Conservation (phyloP, 2,113 vertebrate species). For the Ramphastos sulfuratus region DNA sequence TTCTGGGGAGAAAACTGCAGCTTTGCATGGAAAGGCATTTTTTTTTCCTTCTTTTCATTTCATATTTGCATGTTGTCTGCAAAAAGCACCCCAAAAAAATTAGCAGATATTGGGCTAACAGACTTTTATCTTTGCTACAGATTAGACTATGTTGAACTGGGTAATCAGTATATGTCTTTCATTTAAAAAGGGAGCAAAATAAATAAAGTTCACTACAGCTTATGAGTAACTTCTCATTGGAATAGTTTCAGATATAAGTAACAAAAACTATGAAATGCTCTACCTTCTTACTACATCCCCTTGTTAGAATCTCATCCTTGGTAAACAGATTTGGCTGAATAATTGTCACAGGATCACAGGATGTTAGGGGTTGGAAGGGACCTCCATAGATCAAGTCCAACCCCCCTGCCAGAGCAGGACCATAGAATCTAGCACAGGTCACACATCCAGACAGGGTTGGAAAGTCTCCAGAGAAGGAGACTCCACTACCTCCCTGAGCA, state of each 20-base stretch:
- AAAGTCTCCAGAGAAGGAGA: too few species aligned
- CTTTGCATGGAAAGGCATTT: background rate
- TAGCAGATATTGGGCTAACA: background rate
- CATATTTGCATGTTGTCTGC: background rate
- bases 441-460: too few species aligned
- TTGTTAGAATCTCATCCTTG: background rate
- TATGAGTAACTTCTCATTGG: background rate
- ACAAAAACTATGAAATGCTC: background rate
- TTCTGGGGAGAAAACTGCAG: background rate
- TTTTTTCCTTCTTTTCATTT: background rate
- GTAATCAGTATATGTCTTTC: background rate
- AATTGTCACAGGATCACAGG: background rate
- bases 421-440: too few species aligned
- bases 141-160: background rate
- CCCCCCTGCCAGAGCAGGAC: too few species aligned
- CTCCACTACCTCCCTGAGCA: too few species aligned
- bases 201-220: background rate
- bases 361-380: too few species aligned
- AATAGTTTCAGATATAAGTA: background rate
- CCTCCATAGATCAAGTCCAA: too few species aligned
- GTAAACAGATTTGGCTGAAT: background rate
- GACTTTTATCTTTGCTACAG: background rate
- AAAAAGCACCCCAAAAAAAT: background rate
- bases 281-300: background rate
- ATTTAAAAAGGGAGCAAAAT: background rate